phyloP scores from a whole-genome alignment of 2,797 vertebrate genomes.

The Morus bassanus region DNA sequence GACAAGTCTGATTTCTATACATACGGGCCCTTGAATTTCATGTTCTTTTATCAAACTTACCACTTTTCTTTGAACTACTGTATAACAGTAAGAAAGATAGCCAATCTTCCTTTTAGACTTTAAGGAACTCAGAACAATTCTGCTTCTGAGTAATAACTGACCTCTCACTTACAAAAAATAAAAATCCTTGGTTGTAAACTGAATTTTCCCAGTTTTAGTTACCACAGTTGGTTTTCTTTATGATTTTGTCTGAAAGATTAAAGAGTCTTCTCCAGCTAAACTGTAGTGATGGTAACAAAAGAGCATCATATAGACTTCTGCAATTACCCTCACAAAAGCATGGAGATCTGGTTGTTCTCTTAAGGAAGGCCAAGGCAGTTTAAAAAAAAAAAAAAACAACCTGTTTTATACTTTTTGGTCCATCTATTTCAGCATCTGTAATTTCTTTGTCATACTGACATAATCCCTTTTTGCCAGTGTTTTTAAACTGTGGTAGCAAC shows the following conservation, averaged over 20 bases:
- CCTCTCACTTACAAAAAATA: neutral
- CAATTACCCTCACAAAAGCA: neutral
- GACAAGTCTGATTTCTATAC: neutral
- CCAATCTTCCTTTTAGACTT: neutral
- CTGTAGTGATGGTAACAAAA: neutral
- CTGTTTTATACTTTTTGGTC: neutral
- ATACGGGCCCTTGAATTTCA: neutral
- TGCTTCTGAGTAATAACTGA: neutral
- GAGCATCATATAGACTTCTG: neutral
- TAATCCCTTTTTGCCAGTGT: neutral
- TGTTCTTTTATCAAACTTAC: neutral
- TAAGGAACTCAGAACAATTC: neutral
- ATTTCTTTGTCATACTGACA: neutral
- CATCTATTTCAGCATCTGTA: neutral
- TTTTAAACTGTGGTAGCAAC: neutral
- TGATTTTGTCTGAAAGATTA: neutral
- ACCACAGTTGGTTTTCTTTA: neutral
- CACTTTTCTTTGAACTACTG: neutral
- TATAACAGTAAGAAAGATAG: neutral
- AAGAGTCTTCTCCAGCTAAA: neutral
- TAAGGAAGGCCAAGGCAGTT: neutral
- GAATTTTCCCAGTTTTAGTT: conserved; percentile 13
- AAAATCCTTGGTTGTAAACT: neutral
- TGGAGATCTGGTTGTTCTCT: neutral
- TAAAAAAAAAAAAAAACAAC: neutral